phyloP scores from a whole-genome alignment of 2,888 invertebrate genomes.

The Nephrotoma guestfalica region DNA sequence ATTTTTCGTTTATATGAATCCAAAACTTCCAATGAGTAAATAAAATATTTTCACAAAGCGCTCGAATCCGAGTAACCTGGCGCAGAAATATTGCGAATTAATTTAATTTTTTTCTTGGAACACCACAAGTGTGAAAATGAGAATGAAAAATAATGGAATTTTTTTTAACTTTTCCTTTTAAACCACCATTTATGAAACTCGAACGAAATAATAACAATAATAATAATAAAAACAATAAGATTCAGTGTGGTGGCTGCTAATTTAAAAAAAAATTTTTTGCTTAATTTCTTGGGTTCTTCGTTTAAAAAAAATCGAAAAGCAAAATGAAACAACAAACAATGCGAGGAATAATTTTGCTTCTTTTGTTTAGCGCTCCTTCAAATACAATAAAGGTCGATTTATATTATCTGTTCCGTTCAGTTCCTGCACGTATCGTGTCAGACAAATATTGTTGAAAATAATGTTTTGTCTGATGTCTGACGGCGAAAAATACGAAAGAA shows the following conservation, averaged over 20 bases:
- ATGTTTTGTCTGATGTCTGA: no score
- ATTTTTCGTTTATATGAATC: neutral
- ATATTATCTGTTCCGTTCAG: no score
- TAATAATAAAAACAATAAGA: neutral
- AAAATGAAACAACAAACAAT: neutral
- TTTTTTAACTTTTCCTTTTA: neutral
- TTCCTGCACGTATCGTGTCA: no score
- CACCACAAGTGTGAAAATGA: neutral
- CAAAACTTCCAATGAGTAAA: neutral
- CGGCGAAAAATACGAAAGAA: no score
- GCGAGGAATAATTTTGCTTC: neutral
- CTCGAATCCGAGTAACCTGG: neutral
- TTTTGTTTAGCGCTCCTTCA: neutral
- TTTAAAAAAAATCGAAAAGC: neutral
- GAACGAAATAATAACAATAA: neutral
- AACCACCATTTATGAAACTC: neutral
- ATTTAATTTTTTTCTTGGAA: neutral
- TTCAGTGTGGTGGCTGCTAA: neutral
- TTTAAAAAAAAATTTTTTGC: neutral
- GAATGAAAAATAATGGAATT: neutral
- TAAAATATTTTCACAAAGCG: neutral
- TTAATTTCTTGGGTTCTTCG: neutral
- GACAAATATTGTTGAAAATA: no score
- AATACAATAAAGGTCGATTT: no score
- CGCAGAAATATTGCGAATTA: neutral